A percentile compares a stretch with the other conserved stretches of the same genome.
Conservation (phyloP, 1,140 invertebrate species). For the Grapholita molesta region DNA sequence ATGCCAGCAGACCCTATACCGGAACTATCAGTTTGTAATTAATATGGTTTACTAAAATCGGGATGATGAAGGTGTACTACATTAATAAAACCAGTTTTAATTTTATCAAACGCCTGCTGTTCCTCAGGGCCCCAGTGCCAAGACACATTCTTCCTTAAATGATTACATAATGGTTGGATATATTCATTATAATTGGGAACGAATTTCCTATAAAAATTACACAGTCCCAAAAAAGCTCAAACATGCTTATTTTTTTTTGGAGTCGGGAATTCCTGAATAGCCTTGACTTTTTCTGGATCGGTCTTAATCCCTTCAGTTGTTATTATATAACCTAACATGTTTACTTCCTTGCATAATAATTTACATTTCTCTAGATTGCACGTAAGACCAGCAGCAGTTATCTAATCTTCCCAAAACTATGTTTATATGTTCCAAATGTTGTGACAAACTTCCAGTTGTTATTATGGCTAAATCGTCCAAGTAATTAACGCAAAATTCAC, state of each 20-base stretch:
- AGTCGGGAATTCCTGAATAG: slow-evolving; percentile 37
- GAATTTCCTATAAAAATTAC: slow-evolving; percentile 58
- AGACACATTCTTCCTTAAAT: slow-evolving; percentile 32
- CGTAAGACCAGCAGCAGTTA: slow-evolving; percentile 27
- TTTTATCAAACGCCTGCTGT: slow-evolving; percentile 20
- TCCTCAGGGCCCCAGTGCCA: slow-evolving; percentile 24
- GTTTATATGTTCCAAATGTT: slow-evolving; percentile 37
- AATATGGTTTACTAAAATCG: slow-evolving; percentile 29
- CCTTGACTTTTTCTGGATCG: slow-evolving; percentile 42
- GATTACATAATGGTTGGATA: slow-evolving; percentile 34
- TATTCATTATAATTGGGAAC: slow-evolving; percentile 28
- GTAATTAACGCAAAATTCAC: slow-evolving; percentile 37
- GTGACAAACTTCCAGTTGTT: slow-evolving; percentile 26
- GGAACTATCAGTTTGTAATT: slow-evolving; percentile 47
- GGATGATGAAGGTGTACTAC: slow-evolving; percentile 34
- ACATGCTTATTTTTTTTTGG: slow-evolving; percentile 48
- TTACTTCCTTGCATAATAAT: slow-evolving; percentile 36
- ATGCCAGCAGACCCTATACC: slow-evolving; percentile 35
- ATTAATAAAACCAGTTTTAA: slow-evolving; percentile 30
- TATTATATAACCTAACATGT: slow-evolving; percentile 46
- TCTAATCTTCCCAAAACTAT: slow-evolving; percentile 28
- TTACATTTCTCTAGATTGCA: slow-evolving; percentile 41
- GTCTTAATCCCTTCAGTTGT: slow-evolving; percentile 39
- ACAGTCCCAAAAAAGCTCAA: slow-evolving; percentile 48
- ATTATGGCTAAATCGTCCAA: slow-evolving; percentile 35